phyloP scores from a whole-genome alignment of 1,140 invertebrate species.

The Delia radicum region DNA sequence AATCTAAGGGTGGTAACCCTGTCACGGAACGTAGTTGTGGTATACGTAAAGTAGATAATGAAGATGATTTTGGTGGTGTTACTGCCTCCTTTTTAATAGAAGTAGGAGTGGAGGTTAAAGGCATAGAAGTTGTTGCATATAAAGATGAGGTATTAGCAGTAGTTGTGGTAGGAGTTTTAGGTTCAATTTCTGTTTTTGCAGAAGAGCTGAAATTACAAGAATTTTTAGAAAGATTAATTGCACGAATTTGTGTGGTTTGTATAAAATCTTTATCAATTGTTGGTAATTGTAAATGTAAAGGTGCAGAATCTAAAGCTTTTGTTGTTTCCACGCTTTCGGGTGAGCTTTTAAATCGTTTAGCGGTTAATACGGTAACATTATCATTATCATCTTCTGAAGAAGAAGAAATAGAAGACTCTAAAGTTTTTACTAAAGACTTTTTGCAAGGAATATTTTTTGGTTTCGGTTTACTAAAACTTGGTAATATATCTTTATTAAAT shows the following conservation, averaged over 20 bases:
- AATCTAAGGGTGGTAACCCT: conserved; percentile 43
- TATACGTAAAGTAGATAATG: conserved; percentile 38
- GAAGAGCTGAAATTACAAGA: conserved; percentile 26
- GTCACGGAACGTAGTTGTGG: conserved; percentile 35
- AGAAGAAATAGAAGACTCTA: not conserved
- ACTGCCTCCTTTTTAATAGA: not conserved
- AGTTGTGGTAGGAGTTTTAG: not conserved
- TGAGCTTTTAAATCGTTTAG: conserved; percentile 8
- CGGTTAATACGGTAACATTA: not conserved
- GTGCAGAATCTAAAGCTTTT: not conserved
- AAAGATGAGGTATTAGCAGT: not conserved
- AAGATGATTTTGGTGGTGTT: conserved; percentile 30
- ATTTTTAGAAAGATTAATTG: conserved; percentile 31
- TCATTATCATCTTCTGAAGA: not conserved
- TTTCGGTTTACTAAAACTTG: not conserved
- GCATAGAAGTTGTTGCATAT: conserved; percentile 36
- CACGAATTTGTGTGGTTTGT: conserved; percentile 14
- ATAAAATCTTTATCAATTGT: not conserved
- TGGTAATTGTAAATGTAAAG: not conserved
- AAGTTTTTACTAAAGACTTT: not conserved
- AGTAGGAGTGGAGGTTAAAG: conserved; percentile 19
- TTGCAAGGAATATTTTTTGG: not conserved
- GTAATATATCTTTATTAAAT: not conserved
- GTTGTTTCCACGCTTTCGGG: not conserved
- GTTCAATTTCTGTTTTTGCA: not conserved